These are phyloP conservation scores for Phthorimaea operculella DNA, from an alignment of 1,140 invertebrate species.

Conservation along the genomic window DNA sequence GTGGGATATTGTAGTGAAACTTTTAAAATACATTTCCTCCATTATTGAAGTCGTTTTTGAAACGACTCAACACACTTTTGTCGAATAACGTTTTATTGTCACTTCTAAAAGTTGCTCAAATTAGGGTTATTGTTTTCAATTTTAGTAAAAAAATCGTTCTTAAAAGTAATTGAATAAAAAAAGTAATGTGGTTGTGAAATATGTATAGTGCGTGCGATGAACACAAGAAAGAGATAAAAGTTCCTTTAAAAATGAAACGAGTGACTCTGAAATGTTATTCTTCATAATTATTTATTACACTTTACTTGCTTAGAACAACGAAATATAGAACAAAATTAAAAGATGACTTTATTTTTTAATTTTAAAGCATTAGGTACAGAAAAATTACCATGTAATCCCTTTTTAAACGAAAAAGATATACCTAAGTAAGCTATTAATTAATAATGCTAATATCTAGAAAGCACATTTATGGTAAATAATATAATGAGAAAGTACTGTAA, in stretches of 20 bases:
- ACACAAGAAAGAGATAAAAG: conserved; percentile 20
- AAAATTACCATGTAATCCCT: not conserved
- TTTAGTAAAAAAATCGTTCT: conserved; percentile 21
- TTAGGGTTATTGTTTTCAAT: conserved; percentile 33
- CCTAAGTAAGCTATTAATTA: not conserved
- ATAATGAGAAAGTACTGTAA: conserved; percentile 31
- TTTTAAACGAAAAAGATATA: not conserved
- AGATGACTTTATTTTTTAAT: not conserved
- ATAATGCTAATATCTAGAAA: conserved; percentile 12
- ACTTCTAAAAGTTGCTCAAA: conserved; percentile 52
- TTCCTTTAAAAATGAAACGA: conserved; percentile 35
- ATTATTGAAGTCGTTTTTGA: no score
- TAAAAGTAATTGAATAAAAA: conserved; percentile 23
- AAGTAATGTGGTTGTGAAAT: conserved; percentile 57
- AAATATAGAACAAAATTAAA: conserved; percentile 17
- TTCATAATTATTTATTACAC: conserved; percentile 21
- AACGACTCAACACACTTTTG: conserved; percentile 11
- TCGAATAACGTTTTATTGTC: conserved; percentile 52
- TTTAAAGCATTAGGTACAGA: not conserved
- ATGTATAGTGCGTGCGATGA: conserved; percentile 35
- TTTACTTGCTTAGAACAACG: conserved; percentile 22
- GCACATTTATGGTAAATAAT: conserved; percentile 29
- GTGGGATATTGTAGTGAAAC: no score
- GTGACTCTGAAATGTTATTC: conserved; percentile 62
- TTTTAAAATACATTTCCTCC: no score